Conservation (phyloP, 1,140 invertebrate species). For the Globodera rostochiensis region DNA sequence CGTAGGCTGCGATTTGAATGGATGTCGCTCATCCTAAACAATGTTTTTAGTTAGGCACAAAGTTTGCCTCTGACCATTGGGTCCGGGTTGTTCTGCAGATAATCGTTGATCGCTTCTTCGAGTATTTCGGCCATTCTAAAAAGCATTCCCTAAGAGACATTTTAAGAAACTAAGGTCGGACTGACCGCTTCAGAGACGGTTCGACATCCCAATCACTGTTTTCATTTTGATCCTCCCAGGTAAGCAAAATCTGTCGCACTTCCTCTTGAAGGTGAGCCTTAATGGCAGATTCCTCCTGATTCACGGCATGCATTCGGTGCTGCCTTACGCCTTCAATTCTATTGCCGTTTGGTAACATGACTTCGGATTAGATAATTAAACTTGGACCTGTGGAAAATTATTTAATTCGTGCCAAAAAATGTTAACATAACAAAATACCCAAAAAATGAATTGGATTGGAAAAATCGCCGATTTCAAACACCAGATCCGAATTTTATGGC, state of each 20-base stretch:
- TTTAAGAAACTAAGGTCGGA: constrained; percentile 19
- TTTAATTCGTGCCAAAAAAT: too few relatives aligned
- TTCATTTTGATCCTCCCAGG: constrained; percentile 44
- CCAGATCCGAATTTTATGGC: too few relatives aligned
- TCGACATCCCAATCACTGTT: constrained; percentile 39
- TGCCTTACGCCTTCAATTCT: neutral
- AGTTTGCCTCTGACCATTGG: constrained; percentile 28
- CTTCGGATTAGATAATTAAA: too few relatives aligned
- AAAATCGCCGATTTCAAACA: too few relatives aligned
- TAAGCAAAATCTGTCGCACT: constrained; percentile 19
- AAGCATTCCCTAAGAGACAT: constrained; percentile 8
- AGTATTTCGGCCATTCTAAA: constrained; percentile 46
- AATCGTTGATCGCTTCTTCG: constrained; percentile 49
- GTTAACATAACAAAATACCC: too few relatives aligned
- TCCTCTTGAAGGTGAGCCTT: neutral
- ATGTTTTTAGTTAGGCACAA: neutral
- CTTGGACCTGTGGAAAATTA: too few relatives aligned
- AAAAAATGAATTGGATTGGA: too few relatives aligned
- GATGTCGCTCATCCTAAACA: constrained; percentile 35
- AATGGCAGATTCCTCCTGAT: neutral
- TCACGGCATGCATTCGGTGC: neutral
- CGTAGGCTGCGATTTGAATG: constrained; percentile 40
- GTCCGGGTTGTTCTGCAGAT: constrained; percentile 48
- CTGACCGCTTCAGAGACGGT: constrained; percentile 34
- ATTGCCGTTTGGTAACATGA: neutral